Percentiles rank a stretch among this genome's conserved stretches.
These are phyloP conservation scores for Uria aalge DNA, from an alignment of 2,113 vertebrate genomes.

Conservation along the genomic window DNA sequence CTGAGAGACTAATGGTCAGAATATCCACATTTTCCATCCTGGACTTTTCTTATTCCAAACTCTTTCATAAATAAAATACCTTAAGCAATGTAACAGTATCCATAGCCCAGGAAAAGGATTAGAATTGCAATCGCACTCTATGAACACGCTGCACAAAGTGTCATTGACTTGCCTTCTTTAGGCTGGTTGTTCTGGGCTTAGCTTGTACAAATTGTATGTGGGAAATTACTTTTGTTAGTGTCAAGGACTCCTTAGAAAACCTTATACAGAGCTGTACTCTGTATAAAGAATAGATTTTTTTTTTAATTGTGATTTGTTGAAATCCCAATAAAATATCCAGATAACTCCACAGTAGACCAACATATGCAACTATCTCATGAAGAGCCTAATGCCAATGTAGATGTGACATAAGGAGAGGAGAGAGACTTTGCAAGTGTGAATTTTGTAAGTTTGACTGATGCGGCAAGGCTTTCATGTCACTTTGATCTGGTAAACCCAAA, in stretches of 20 bases:
- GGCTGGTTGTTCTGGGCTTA: neutral
- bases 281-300: neutral
- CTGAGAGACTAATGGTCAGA: neutral
- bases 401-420: neutral
- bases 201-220: neutral
- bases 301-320: neutral
- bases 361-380: neutral
- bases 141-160: neutral
- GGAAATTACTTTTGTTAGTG: neutral
- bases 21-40: neutral
- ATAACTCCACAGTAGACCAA: neutral
- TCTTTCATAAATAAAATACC: neutral
- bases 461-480: neutral
- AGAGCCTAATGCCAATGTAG: neutral
- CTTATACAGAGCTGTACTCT: neutral
- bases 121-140: neutral
- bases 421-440: conserved; percentile 18
- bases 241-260: neutral
- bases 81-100: neutral
- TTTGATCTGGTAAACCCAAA: neutral
- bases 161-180: neutral
- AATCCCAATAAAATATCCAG: neutral
- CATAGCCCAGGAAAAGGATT: neutral
- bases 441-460: neutral
- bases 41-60: neutral